phyloP scores from a whole-genome alignment of 2,888 invertebrate species.

The Hirtodrosophila histrioides region DNA sequence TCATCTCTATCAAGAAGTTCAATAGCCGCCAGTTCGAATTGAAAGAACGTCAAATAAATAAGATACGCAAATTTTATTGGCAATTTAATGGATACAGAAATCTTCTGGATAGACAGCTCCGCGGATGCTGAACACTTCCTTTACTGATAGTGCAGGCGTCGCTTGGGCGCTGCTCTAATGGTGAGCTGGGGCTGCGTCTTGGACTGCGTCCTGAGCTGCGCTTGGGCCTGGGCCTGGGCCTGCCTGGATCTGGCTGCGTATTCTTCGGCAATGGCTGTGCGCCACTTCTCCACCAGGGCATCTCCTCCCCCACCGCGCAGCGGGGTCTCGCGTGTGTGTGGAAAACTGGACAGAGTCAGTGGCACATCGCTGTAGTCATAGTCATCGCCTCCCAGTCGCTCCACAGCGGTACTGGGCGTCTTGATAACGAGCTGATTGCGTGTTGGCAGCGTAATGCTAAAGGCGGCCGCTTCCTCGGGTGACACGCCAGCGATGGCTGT shows the following conservation, averaged over 20 bases:
- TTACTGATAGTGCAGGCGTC: conserved; percentile 62
- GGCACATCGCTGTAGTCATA: conserved; percentile 67
- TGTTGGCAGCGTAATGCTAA: conserved; percentile 81
- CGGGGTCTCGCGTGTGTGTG: conserved; percentile 56
- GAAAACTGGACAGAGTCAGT: conserved; percentile 51
- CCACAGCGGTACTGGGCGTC: conserved; percentile 50
- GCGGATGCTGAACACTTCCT: background rate
- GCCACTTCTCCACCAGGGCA: conserved; percentile 74
- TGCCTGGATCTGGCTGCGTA: conserved; percentile 54
- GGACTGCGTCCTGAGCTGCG: conserved; percentile 9
- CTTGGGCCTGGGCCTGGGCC: conserved; percentile 6
- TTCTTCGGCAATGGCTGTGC: conserved; percentile 76
- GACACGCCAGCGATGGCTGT: conserved; percentile 90
- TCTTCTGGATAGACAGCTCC: conserved; percentile 3
- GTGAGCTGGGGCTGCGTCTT: conserved; percentile 26
- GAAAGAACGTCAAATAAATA: conserved; percentile 21
- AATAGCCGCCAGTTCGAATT: conserved; percentile 37
- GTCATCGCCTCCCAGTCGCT: conserved; percentile 63
- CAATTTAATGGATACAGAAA: conserved; percentile 55
- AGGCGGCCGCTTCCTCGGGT: conserved; percentile 82
- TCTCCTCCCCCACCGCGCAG: conserved; percentile 45
- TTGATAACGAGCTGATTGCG: conserved; percentile 82
- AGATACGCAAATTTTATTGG: conserved; percentile 62
- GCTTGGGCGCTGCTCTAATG: conserved; percentile 66
- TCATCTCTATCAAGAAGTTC: conserved; percentile 25